Percentiles rank a stretch among this genome's conserved stretches.
Evolutionary conservation across 2,113 vertebrate genomes (phyloP).

Genomic region (Spizaetus ornatus): DNA sequence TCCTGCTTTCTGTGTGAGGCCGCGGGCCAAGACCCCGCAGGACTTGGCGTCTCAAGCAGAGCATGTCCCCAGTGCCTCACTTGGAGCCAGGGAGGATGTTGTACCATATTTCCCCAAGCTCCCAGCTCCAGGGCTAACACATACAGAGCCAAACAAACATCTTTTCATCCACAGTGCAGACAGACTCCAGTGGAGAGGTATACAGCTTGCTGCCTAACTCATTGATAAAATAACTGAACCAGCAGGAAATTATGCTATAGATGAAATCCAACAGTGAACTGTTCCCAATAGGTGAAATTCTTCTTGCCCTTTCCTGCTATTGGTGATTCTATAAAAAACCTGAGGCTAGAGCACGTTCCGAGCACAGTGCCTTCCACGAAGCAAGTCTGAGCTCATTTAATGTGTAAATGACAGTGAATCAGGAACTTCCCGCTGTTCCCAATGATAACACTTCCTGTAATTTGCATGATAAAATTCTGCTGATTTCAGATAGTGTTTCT

Average conservation of each 20-base stretch:
- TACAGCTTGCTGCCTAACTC: background rate
- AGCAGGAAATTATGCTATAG: background rate
- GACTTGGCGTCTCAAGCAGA: background rate
- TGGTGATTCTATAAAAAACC: background rate
- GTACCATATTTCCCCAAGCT: background rate
- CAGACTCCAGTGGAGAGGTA: accelerated
- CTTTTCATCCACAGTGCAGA: accelerated
- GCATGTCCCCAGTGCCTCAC: background rate
- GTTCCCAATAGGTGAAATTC: background rate
- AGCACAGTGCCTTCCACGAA: background rate
- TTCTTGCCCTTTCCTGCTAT: background rate
- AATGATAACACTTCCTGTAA: constrained; percentile 58
- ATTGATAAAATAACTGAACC: background rate
- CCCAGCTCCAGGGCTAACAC: background rate
- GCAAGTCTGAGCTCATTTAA: constrained; percentile 39
- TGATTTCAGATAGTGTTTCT: constrained; percentile 61
- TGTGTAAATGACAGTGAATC: constrained; percentile 51
- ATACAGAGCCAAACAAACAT: accelerated
- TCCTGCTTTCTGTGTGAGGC: background rate
- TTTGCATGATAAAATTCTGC: constrained; percentile 69
- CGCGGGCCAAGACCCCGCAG: background rate
- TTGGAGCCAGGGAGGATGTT: background rate
- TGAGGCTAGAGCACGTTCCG: background rate
- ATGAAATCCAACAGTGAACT: background rate
- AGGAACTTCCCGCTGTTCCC: constrained; percentile 65